Conservation (phyloP, 2,888 invertebrate species). For the Holacanthella duospinosa region DNA sequence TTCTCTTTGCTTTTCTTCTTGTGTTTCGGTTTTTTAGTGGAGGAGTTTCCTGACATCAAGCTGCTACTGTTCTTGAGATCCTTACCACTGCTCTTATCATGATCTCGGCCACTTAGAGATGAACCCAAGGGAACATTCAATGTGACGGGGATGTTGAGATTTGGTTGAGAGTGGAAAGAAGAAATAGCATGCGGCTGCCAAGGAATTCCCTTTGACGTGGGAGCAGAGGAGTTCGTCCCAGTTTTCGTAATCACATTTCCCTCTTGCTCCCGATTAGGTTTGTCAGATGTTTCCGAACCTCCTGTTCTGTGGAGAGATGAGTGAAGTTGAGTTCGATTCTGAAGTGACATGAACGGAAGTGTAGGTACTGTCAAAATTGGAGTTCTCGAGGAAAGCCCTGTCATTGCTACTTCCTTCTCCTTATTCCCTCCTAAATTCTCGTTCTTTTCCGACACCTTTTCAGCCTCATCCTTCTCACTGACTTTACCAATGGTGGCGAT, state of each 20-base stretch:
- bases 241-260: background rate
- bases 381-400: slow-evolving; percentile 21
- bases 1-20: slow-evolving; percentile 36
- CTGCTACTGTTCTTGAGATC: slow-evolving; percentile 12
- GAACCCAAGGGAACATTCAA: slow-evolving; percentile 24
- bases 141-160: slow-evolving; percentile 23
- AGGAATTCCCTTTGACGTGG: slow-evolving; percentile 25
- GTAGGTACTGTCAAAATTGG: slow-evolving; percentile 37
- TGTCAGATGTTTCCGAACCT: background rate
- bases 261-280: no score
- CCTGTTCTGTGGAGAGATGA: background rate
- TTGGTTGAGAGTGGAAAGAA: slow-evolving; percentile 9
- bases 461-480: background rate
- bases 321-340: slow-evolving; percentile 23
- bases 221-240: background rate
- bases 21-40: slow-evolving; percentile 33
- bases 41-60: slow-evolving; percentile 4
- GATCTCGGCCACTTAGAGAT: background rate
- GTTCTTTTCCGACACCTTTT: slow-evolving; percentile 9
- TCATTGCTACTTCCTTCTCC: slow-evolving; percentile 11
- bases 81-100: slow-evolving; percentile 6
- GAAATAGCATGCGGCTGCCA: slow-evolving; percentile 37
- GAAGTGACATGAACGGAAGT: slow-evolving; percentile 33
- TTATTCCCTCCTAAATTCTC: slow-evolving; percentile 5
- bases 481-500: no score